A percentile compares a stretch with the other conserved stretches of the same genome.
These are phyloP conservation scores for Asobara japonica DNA, from an alignment of 1,140 invertebrate genomes.

Conservation along the genomic window DNA sequence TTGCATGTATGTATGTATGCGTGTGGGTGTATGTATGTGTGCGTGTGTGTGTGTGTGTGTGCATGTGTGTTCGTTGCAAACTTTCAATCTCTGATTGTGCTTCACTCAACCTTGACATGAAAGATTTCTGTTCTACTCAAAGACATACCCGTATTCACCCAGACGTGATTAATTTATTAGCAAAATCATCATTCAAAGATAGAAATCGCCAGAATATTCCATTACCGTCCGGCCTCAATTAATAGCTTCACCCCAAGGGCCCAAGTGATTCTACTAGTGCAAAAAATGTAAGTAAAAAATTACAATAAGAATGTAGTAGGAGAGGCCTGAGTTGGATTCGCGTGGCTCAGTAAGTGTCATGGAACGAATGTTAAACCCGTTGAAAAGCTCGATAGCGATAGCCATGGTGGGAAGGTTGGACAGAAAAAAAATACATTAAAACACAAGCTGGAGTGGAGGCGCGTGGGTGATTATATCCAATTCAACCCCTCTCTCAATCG, in stretches of 20 bases:
- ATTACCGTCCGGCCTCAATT: slow-evolving; percentile 21
- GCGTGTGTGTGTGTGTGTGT: too few relatives aligned
- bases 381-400: slow-evolving; percentile 61
- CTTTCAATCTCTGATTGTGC: too few relatives aligned
- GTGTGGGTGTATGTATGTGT: too few relatives aligned
- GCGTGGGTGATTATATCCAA: slow-evolving; percentile 22
- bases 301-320: not conserved
- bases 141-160: too few relatives aligned
- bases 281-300: slow-evolving; percentile 5
- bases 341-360: slow-evolving; percentile 59
- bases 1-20: too few relatives aligned
- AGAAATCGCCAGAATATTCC: too few relatives aligned
- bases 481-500: not conserved
- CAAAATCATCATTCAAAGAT: too few relatives aligned
- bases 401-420: slow-evolving; percentile 9
- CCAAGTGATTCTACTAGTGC: slow-evolving; percentile 8
- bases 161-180: too few relatives aligned
- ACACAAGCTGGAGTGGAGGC: not conserved
- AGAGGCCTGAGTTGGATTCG: slow-evolving; percentile 36
- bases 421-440: not conserved
- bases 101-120: too few relatives aligned
- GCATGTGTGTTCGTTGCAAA: too few relatives aligned
- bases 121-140: too few relatives aligned
- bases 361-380: slow-evolving; percentile 58
- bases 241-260: slow-evolving; percentile 18